Conservation (phyloP, 1,140 invertebrate genomes). For the Trachelipus rathkii region DNA sequence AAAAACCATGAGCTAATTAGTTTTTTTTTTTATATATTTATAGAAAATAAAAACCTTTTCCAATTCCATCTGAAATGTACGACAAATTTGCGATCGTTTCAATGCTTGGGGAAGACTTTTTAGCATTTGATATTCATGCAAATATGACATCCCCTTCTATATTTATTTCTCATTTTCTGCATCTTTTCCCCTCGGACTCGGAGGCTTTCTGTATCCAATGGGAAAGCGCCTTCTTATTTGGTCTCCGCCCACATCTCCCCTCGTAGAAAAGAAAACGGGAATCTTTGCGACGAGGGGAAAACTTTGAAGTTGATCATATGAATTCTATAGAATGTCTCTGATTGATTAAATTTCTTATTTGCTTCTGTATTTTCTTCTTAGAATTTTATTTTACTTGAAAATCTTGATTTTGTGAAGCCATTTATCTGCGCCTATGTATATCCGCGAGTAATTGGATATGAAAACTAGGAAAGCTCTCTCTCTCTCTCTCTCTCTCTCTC, state of each 20-base stretch:
- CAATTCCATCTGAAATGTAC: too few relatives aligned
- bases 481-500: too few relatives aligned
- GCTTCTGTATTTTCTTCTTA: neutral
- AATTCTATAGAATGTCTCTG: neutral
- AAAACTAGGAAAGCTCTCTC: too few relatives aligned
- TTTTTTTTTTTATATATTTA: too few relatives aligned
- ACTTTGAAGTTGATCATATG: conserved; percentile 13
- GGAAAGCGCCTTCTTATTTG: neutral
- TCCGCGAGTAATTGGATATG: too few relatives aligned
- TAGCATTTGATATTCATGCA: neutral
- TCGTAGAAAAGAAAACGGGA: conserved; percentile 3
- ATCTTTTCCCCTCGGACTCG: conserved; percentile 8
- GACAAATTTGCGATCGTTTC: neutral
- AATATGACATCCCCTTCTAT: conserved; percentile 10
- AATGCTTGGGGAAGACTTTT: neutral
- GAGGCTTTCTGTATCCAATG: neutral
- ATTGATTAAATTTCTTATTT: conserved; percentile 3
- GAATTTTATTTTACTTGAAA: neutral
- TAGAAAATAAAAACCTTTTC: too few relatives aligned
- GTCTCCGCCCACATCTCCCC: neutral
- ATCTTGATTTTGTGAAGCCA: neutral
- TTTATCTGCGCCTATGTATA: neutral
- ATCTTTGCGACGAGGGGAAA: neutral
- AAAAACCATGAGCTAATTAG: too few relatives aligned
- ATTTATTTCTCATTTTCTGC: conserved; percentile 13